Base-by-base conservation (phyloP, 2,888 invertebrate genomes). In the Hanleya hanleyi region DNA sequence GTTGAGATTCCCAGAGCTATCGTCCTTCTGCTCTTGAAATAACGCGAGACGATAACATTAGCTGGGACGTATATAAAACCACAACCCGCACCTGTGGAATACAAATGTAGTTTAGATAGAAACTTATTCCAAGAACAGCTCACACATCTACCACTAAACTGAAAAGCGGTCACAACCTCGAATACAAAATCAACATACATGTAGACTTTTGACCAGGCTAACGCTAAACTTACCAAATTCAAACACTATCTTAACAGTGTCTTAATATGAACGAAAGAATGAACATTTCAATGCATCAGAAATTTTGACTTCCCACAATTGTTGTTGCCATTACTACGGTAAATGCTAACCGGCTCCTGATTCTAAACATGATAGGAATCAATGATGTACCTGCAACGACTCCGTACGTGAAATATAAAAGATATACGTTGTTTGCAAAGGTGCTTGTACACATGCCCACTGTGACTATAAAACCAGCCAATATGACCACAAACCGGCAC, bases 11-110 rank as follows among this genome's bases (percentile, higher is more conserved):
- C 69, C 35, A 61, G 32, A 2, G 62, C 61, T 18, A 69, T 50
- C 22, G 50, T 57, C 26, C 62, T 26, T 18, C 49, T 33, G 26
- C 62, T 62, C 4, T 64, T 26, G 62, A 69, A 69, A 41, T 69
- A 62, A 15, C 38, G 41, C 12, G 57, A 37, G 1, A 57, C 41
- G 29, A 69, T 37, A 5, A 69, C 69, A 29, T 37, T 61, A 29
- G 36, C 36, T 15, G 69, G 69, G 18, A 69, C 69, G 62, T 62
- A 69, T 9, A 50, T 12, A 22, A 69, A 29, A 5, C 69, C 69
- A 38, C 50, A 69, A 29, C 69, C 69, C 26, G 38, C 35, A 61
- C 69, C 69, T 69, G 57, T 29, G 47, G 2, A 18, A 47, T 1
- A 47, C n/a, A 47, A 47, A 7, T 12, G n/a, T n/a, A n/a, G n/a